A percentile compares a stretch with the other conserved stretches of the same genome.
Evolutionary conservation across 2,888 invertebrate genomes (phyloP).

Genomic region (Brachypalpus laphriformis): DNA sequence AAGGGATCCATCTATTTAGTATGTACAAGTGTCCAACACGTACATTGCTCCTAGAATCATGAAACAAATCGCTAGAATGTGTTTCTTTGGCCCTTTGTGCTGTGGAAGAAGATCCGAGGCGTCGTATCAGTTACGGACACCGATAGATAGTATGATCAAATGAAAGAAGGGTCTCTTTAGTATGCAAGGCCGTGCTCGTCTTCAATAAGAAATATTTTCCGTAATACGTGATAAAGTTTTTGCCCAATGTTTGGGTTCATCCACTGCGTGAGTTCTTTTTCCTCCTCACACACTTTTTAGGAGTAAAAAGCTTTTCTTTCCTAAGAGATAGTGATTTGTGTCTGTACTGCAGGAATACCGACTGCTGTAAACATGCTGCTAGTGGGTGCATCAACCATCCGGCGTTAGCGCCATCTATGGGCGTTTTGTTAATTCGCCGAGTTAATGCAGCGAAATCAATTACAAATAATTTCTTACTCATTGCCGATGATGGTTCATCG

Average conservation of each 20-base stretch:
- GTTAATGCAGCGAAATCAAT: neutral
- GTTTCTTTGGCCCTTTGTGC: constrained; percentile 68
- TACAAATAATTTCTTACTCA: constrained; percentile 16
- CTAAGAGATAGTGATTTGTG: neutral
- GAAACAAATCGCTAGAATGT: constrained; percentile 69
- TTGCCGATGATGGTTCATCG: neutral
- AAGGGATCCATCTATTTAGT: constrained; percentile 56
- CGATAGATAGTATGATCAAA: constrained; percentile 52
- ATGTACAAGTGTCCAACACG: constrained; percentile 61
- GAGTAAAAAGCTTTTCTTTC: neutral
- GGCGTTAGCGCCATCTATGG: neutral
- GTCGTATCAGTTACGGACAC: constrained; percentile 60
- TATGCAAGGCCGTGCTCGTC: constrained; percentile 62
- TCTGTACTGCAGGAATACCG: neutral
- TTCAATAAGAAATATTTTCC: constrained; percentile 69
- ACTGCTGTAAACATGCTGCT: neutral
- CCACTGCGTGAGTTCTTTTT: neutral
- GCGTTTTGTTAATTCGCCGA: neutral
- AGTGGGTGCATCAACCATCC: neutral
- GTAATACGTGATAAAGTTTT: constrained; percentile 70
- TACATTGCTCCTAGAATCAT: constrained; percentile 71
- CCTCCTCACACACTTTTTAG: neutral
- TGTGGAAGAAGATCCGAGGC: constrained; percentile 66
- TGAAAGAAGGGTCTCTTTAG: constrained; percentile 50
- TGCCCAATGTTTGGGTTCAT: constrained; percentile 38